Conservation (phyloP, 1,140 invertebrate genomes). For the Conus betulinus region DNA sequence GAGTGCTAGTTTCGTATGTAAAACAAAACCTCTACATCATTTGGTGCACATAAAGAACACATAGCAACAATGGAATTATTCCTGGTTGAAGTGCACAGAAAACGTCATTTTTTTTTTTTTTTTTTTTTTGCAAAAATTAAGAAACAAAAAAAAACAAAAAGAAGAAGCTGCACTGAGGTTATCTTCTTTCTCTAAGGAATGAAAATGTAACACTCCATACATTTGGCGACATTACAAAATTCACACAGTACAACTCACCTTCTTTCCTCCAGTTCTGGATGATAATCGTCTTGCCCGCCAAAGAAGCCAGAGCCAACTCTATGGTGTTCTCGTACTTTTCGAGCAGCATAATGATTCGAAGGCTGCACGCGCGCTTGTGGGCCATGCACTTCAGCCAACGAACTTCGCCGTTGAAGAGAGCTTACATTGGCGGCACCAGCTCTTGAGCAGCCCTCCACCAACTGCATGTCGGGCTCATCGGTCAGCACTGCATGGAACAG, state of each 20-base stretch:
- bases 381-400: conserved; percentile 41
- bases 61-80: too few relatives aligned
- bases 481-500: conserved; percentile 48
- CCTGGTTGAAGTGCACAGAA: too few relatives aligned
- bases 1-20: too few relatives aligned
- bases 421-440: conserved; percentile 56
- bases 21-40: too few relatives aligned
- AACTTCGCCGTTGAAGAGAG: conserved; percentile 39
- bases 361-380: conserved; percentile 19
- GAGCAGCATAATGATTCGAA: conserved; percentile 49
- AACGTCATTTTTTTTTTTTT: too few relatives aligned
- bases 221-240: too few relatives aligned
- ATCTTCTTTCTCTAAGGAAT: background rate
- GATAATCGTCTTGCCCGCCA: conserved; percentile 62
- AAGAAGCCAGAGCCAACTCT: conserved; percentile 64
- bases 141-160: too few relatives aligned
- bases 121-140: too few relatives aligned
- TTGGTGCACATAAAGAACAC: too few relatives aligned
- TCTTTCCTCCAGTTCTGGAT: conserved; percentile 64
- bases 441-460: conserved; percentile 50
- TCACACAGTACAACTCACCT: conserved; percentile 46
- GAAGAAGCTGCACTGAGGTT: background rate
- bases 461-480: conserved; percentile 41
- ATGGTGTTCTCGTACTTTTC: conserved; percentile 66
- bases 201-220: background rate